Base-by-base conservation (phyloP, 64 coral and sea anemone species). In the Montipora cactus region DNA sequence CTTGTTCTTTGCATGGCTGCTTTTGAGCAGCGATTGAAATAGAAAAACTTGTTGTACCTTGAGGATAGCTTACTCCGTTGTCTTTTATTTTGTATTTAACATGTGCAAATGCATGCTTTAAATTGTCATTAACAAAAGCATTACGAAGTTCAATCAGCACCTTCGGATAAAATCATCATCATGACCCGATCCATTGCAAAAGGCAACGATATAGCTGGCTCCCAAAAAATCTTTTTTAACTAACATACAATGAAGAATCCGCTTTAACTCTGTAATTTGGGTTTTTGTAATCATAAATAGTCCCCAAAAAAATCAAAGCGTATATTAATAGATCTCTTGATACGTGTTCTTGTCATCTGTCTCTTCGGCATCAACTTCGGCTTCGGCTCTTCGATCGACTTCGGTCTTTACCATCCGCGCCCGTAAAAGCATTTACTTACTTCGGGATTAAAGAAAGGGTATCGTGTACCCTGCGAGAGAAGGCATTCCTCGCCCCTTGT, bases 71-170 rank as follows among this genome's bases (percentile, higher is more conserved):
- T 62, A 82, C 62, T 62, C 57, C 5, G 62, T 82, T 82, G 79
- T 61, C 20, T 50, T 81, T 37, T 44, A 64, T 82, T 82, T 82
- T 64, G 9, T 5, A 82, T 66, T 82, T n/a, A 82, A 55, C 2
- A 62, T 64, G 79, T 44, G 49, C 79, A 82, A 82, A 82, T 82
- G 37, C 15, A 22, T 82, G 79, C 62, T 82, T 37, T 14, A 82
- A 82, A 59, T 44, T 64, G 57, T 5, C 19, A 23, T 74, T 74
- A 74, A 74, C 19, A 74, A 74, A 22, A 74, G 7, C 70, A 19
- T 9, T 8, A 25, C n/a, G n/a, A 74, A 74, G 19, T 22, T 74
- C 4, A 74, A 25, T 74, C 52, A 10, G 52, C 52, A 55, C 52
- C 37, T 37, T 37, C 37, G 37, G 37, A 37, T 37, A 37, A 37